Evolutionary conservation across 2,797 vertebrate genomes (phyloP), one percentile per base, ranked within the genome.

Genomic region (Megalops cyprinoides): DNA sequence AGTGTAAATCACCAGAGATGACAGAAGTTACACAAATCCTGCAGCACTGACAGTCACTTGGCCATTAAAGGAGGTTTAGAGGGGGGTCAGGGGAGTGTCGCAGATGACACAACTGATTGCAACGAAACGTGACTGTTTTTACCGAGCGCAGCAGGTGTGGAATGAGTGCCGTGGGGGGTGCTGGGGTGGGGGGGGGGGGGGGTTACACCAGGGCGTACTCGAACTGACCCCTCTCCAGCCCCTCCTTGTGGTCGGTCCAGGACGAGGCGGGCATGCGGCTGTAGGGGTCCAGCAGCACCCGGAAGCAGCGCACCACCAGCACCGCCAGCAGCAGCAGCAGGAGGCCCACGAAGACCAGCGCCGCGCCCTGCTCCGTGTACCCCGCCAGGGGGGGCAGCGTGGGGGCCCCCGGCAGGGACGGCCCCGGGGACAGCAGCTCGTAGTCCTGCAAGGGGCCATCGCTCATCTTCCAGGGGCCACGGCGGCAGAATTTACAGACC

Each of bases 251-350:
- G 89, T 98, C 96, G 0, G 94, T 96, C 97, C 97, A 98, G 31
- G 97, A 97, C 1, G 97, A 96, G 49, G 96, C 93, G 0, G 97
- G 96, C 96, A 98, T 97, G 93, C 97, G 97, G 94, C 96, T 97
- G 94, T 98, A 99, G 51, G 97, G 97, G 90, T 98, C 97, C 82
- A 99, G 92, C 84, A 99, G 90, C 88, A 98, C 97, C 14, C 97
- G 96, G 84, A 98, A 92, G 81, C 97, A 99, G 82, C 97, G 96
- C 39, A 98, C 94, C 85, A 98, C 88, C 37, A 99, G 94, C 87
- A 97, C 96, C 80, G 97, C 94, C 86, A 98, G 79, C 87, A 98
- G 95, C 69, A 98, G 90, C 76, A 98, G 90, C 0, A 99, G 93
- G 83, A 98, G 95, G 48, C 97, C 96, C 51, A 98, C 95, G 0